Evolutionary conservation across 1,140 invertebrate species (phyloP).

Genomic region (Yoshiicerus persimilis): DNA sequence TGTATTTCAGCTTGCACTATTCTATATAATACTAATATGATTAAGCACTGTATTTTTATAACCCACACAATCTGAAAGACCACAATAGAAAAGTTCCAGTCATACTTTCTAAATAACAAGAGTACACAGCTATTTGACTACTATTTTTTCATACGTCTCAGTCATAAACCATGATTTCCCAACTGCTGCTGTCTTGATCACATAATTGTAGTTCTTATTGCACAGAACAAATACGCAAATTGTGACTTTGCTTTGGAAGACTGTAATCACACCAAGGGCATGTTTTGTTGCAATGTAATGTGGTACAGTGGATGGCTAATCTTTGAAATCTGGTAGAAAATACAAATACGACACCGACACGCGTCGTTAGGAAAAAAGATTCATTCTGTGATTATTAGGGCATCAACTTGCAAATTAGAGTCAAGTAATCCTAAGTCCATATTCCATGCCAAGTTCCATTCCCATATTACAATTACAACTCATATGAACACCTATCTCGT

Average conservation of each 20-base stretch:
- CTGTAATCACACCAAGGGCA: not conserved
- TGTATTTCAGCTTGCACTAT: too few relatives aligned
- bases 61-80: too few relatives aligned
- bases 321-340: not conserved
- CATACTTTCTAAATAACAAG: too few relatives aligned
- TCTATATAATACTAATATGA: too few relatives aligned
- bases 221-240: not conserved
- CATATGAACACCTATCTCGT: too few relatives aligned
- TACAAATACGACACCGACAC: not conserved
- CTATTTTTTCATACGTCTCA: not conserved
- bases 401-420: not conserved
- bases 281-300: not conserved
- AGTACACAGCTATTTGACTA: too few relatives aligned
- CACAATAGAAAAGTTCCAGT: too few relatives aligned
- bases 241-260: not conserved
- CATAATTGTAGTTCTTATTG: not conserved
- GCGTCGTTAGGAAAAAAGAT: not conserved
- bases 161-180: not conserved
- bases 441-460: not conserved
- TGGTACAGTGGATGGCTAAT: not conserved
- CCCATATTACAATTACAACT: too few relatives aligned
- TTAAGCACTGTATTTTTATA: too few relatives aligned
- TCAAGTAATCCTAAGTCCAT: not conserved
- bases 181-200: not conserved
- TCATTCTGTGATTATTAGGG: not conserved